These are phyloP conservation scores for Camelus dromedarius DNA, from an alignment of 2,113 vertebrate species.

Conservation along the genomic window DNA sequence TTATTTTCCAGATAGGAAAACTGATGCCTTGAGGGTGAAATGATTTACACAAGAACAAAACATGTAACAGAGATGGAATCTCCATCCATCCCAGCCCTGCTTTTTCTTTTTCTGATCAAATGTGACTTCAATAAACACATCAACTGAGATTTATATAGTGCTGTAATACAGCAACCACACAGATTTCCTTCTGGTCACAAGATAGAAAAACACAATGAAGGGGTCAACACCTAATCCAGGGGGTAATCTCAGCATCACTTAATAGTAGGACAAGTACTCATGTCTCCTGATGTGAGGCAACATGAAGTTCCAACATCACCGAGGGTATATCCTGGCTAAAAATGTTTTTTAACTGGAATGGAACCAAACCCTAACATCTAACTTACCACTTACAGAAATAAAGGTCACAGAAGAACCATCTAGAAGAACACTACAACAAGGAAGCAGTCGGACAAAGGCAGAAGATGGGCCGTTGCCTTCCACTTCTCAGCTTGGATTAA, in stretches of 20 bases:
- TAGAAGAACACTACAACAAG: background rate
- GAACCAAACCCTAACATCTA: constrained; percentile 12
- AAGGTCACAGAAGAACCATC: background rate
- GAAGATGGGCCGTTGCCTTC: background rate
- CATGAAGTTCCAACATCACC: background rate
- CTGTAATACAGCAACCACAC: background rate
- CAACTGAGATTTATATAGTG: background rate
- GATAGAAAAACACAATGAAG: background rate
- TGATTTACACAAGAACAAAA: background rate
- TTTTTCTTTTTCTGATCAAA: background rate
- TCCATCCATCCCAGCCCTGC: background rate
- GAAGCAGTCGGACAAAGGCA: background rate
- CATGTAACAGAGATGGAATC: background rate
- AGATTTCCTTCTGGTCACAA: background rate
- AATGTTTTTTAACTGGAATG: constrained; percentile 5
- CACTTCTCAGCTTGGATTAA: background rate
- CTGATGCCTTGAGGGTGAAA: background rate
- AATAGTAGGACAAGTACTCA: background rate
- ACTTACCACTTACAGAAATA: background rate
- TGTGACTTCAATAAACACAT: constrained; percentile 17
- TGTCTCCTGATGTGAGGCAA: background rate
- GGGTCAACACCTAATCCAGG: background rate
- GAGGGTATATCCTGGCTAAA: background rate
- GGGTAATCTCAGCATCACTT: background rate
- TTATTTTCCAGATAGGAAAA: background rate